Evolutionary conservation across 2,888 invertebrate genomes (phyloP), one percentile per base, ranked within the genome.

Genomic region (Sphinx pinastri): DNA sequence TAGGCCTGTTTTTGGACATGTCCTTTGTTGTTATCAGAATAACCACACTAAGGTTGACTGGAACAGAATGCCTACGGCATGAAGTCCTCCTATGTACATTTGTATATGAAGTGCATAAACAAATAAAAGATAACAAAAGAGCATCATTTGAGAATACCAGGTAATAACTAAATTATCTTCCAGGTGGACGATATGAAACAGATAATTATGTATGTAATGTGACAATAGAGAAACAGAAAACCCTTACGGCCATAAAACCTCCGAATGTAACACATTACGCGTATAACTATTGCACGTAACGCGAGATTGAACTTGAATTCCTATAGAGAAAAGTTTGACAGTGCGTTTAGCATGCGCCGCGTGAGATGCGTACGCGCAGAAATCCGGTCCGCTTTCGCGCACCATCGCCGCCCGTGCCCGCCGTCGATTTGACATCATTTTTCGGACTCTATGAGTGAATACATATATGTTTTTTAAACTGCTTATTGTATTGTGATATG

Each of bases 291-390:
- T 52, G 67, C 52, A 52, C 67, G 52, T 67, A 70, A 70, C 67
- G 67, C 55, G 52, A 70, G 67, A 55, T 68, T 67, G 70, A 58
- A 70, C 60, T 69, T 67, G 67, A 90, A 84, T 90, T 86, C 88
- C 81, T 86, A 76, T 78, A 80, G 86, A 91, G 90, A 91, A 91
- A 91, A 90, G 90, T 90, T 90, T 88, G 90, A 89, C 86, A 87
- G 81, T 74, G 73, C 86, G 91, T 92, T 92, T 91, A 81, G 85
- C 83, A 90, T 92, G 88, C 90, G 85, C 77, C 76, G 73, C 80
- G 79, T 72, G 82, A 83, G 88, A 85, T 83, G 78, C 83, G 88
- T 88, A 90, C 91, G 92, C 92, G 89, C 81, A 88, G 84, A 79
- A 85, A 91, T 91, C 88, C 87, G 84, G 71, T 55, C 79, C 84